Percentiles rank a stretch among this genome's conserved stretches.
Conservation (phyloP, 2,113 vertebrate species). For the Platysteira castanea region DNA sequence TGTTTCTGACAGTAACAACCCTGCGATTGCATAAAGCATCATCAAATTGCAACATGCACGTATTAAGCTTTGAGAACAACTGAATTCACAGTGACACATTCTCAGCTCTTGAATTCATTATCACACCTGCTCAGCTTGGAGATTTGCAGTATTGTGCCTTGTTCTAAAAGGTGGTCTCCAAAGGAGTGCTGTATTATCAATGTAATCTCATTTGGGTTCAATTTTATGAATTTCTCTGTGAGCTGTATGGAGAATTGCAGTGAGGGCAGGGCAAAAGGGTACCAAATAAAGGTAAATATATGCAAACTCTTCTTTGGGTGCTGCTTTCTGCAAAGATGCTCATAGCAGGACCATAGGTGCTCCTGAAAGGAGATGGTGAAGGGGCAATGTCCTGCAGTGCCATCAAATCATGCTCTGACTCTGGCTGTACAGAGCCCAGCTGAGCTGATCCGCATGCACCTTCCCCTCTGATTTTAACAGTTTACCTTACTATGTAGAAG, state of each 20-base stretch:
- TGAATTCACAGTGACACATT: constrained; percentile 47
- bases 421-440: background rate
- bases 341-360: background rate
- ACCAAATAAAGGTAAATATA: background rate
- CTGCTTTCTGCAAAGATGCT: background rate
- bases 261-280: background rate
- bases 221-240: constrained; percentile 27
- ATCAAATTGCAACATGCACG: constrained; percentile 58
- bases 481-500: background rate
- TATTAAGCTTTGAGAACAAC: constrained; percentile 54
- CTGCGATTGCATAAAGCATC: constrained; percentile 62
- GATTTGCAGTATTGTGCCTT: background rate
- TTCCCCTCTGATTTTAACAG: background rate
- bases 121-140: constrained; percentile 36
- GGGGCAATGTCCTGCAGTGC: background rate
- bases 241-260: background rate
- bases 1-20: constrained; percentile 62
- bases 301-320: background rate
- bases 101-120: constrained; percentile 60
- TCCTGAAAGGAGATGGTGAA: background rate
- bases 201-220: constrained; percentile 46
- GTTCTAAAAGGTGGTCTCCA: constrained; percentile 25
- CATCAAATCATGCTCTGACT: fast-evolving
- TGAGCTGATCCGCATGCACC: background rate
- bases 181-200: background rate